phyloP scores from a whole-genome alignment of 2,888 invertebrate genomes.

The Acanthosepion pharaonis region DNA sequence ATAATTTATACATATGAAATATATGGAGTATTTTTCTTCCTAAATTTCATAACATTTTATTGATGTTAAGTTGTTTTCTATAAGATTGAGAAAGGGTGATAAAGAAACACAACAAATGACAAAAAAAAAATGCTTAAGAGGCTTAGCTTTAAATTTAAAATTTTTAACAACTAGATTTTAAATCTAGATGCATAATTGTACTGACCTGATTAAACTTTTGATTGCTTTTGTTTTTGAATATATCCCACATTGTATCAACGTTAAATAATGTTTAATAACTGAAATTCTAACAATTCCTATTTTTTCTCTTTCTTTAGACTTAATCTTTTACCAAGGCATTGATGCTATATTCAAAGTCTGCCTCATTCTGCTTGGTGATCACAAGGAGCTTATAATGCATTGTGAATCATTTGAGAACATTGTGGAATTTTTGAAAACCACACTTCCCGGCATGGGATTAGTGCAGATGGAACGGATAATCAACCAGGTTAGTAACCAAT shows the following conservation, averaged over 20 bases:
- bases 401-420: slow-evolving; percentile 94
- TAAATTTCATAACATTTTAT: too few species aligned
- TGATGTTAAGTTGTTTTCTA: too few species aligned
- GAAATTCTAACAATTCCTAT: neutral
- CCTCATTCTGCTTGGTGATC: slow-evolving; percentile 86
- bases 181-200: too few species aligned
- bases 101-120: too few species aligned
- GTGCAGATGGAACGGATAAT: slow-evolving; percentile 85
- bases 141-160: too few species aligned
- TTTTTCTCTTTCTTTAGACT: slow-evolving; percentile 79
- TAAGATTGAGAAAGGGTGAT: too few species aligned
- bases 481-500: slow-evolving; percentile 82
- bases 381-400: slow-evolving; percentile 86
- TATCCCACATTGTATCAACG: neutral
- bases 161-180: too few species aligned
- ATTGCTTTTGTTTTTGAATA: too few species aligned
- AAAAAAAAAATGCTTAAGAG: too few species aligned
- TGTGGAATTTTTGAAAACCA: slow-evolving; percentile 92
- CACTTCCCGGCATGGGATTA: slow-evolving; percentile 76
- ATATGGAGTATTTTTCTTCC: too few species aligned
- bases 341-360: slow-evolving; percentile 93
- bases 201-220: too few species aligned
- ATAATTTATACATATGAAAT: too few species aligned
- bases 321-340: slow-evolving; percentile 90
- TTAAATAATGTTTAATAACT: neutral